Percentiles rank a stretch among this genome's conserved stretches.
Conservation (phyloP, 2,797 vertebrate genomes). For the Eutrigla gurnardus region DNA sequence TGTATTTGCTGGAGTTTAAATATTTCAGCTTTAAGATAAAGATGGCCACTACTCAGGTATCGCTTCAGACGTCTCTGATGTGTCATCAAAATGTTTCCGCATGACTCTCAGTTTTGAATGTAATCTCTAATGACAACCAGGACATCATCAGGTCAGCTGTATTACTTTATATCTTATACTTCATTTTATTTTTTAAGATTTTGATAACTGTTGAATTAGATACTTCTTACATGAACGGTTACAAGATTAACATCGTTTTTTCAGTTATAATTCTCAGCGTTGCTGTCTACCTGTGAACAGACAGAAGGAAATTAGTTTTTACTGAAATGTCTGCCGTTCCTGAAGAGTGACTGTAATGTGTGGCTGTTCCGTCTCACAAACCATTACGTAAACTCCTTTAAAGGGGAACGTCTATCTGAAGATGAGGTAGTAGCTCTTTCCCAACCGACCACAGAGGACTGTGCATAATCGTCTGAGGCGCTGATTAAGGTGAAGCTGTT, state of each 20-base stretch:
- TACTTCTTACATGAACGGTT: not conserved
- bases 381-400: not conserved
- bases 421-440: not conserved
- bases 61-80: not conserved
- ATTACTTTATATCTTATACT: not conserved
- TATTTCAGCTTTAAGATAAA: constrained; percentile 9
- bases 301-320: not conserved
- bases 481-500: not conserved
- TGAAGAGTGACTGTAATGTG: constrained; percentile 1
- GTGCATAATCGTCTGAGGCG: not conserved
- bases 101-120: not conserved
- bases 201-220: not conserved
- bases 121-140: not conserved
- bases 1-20: not conserved
- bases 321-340: not conserved
- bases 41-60: not conserved
- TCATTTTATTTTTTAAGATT: not conserved
- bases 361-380: constrained; percentile 3
- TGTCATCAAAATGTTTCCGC: not conserved
- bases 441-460: not conserved
- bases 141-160: not conserved
- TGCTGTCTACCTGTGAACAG: not conserved
- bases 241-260: not conserved
- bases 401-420: not conserved
- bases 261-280: not conserved